phyloP scores from a whole-genome alignment of 2,797 vertebrate species.

The Remorina albescens region DNA sequence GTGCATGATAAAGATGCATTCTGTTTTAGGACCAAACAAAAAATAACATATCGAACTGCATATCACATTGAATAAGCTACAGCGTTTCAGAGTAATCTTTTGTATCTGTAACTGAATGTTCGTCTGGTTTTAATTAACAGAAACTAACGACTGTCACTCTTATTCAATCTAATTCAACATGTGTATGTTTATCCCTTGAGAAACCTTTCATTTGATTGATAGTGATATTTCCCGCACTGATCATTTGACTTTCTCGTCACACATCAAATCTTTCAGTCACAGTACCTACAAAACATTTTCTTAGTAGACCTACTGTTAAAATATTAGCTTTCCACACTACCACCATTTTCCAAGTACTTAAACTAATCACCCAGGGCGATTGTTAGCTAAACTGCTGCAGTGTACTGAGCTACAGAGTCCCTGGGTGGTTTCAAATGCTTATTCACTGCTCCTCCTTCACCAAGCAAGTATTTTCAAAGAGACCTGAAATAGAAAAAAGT shows the following conservation, averaged over 20 bases:
- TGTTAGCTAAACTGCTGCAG: conserved; percentile 53
- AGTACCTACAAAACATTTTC: conserved; percentile 14
- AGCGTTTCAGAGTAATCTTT: no score
- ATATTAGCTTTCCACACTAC: conserved; percentile 42
- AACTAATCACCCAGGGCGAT: conserved; percentile 61
- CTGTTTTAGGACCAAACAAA: not conserved
- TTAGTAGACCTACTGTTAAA: conserved; percentile 39
- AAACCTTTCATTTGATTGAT: conserved; percentile 10
- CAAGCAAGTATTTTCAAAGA: conserved; percentile 32
- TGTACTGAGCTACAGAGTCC: conserved; percentile 38
- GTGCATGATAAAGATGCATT: not conserved
- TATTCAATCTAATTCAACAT: not conserved
- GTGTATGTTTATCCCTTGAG: not conserved
- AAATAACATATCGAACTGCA: not conserved
- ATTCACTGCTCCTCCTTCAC: conserved; percentile 32
- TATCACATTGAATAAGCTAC: not conserved
- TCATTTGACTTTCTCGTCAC: not conserved
- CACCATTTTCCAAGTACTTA: conserved; percentile 14
- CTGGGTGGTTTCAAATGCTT: conserved; percentile 44
- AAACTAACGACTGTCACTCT: not conserved
- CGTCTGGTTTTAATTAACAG: not conserved
- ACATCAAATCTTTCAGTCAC: conserved; percentile 8
- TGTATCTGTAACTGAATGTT: not conserved
- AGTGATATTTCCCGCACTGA: conserved; percentile 10
- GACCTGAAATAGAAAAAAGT: conserved; percentile 26